phyloP scores from a whole-genome alignment of 2,113 vertebrate genomes.

The Notiomystis cincta region DNA sequence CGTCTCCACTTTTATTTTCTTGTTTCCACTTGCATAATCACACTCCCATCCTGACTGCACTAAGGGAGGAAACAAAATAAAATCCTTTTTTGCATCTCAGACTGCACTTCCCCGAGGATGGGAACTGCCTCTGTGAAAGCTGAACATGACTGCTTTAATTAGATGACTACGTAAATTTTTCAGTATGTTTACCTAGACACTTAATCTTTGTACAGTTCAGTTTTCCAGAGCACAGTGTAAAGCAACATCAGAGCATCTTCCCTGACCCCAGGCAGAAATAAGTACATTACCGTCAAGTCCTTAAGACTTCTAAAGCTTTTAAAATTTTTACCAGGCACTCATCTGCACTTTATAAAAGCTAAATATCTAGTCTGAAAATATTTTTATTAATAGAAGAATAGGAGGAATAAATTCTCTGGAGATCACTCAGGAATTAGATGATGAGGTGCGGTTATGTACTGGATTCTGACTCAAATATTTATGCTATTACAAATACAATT shows the following conservation, averaged over 20 bases:
- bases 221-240: neutral
- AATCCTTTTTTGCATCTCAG: conserved; percentile 18
- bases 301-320: neutral
- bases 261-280: conserved; percentile 3
- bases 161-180: conserved; percentile 29
- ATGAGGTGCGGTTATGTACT: neutral
- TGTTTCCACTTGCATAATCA: conserved; percentile 1
- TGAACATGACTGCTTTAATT: conserved; percentile 26
- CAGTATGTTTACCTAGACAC: conserved; percentile 30
- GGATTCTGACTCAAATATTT: neutral
- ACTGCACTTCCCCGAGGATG: conserved; percentile 19
- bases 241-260: neutral
- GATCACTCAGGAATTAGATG: neutral
- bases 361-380: neutral
- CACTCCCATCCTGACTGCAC: neutral
- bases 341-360: neutral
- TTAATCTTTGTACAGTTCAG: conserved; percentile 14
- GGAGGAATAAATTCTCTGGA: neutral
- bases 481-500: neutral
- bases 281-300: neutral
- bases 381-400: neutral
- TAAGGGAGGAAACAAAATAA: neutral
- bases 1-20: neutral
- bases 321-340: neutral
- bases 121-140: conserved; percentile 19